Evolutionary conservation across 2,113 vertebrate species (phyloP).

Genomic region (Gobio gobio): DNA sequence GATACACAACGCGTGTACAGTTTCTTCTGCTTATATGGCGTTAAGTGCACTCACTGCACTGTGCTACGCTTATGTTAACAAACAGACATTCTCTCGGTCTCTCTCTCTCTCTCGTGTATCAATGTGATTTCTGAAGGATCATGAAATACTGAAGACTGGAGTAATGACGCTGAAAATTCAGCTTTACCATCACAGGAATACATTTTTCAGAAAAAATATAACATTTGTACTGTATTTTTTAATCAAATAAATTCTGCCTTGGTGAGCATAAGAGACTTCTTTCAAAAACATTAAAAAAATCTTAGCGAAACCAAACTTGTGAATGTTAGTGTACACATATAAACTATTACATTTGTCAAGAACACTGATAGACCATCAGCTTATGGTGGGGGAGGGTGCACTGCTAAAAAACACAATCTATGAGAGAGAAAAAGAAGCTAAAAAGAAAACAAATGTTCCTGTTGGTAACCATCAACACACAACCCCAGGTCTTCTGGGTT

Average conservation of each 20-base stretch:
- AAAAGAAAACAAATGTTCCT: background rate
- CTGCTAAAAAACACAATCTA: background rate
- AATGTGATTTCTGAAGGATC: background rate
- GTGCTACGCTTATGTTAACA: background rate
- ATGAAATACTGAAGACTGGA: background rate
- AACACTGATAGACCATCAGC: background rate
- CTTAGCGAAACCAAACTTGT: background rate
- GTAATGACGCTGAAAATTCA: background rate
- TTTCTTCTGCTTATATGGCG: conserved; percentile 3
- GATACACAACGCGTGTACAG: background rate
- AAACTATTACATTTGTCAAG: background rate
- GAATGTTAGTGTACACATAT: background rate
- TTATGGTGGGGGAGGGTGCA: background rate
- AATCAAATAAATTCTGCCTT: background rate
- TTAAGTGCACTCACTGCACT: conserved; percentile 8
- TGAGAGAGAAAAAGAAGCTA: background rate
- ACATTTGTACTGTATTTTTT: background rate
- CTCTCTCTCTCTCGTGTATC: background rate
- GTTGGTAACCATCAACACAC: background rate
- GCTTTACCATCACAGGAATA: too few species aligned
- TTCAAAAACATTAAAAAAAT: background rate
- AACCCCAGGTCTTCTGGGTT: background rate
- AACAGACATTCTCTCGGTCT: background rate
- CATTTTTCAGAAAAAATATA: too few species aligned
- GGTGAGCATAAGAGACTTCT: background rate